phyloP scores from a whole-genome alignment of 2,113 vertebrate genomes.

The Axis porcinus region DNA sequence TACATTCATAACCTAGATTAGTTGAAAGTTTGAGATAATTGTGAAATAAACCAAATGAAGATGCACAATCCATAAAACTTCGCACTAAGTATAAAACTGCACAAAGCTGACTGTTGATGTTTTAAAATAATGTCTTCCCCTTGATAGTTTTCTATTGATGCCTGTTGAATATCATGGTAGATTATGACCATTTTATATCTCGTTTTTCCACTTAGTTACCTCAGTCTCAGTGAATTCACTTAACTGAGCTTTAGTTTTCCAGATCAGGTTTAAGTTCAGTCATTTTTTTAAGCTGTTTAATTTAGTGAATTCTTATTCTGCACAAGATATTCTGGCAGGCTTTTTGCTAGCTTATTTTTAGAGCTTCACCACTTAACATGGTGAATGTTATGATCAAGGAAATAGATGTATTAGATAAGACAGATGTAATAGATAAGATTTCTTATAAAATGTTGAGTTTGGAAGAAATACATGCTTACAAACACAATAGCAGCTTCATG shows the following conservation, averaged over 20 bases:
- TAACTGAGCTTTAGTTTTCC: not conserved
- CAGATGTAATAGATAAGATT: not conserved
- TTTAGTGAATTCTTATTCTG: slow-evolving; percentile 6
- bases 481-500: not conserved
- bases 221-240: not conserved
- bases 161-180: not conserved
- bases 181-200: not conserved
- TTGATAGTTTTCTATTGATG: not conserved
- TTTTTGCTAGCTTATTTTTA: slow-evolving; percentile 20
- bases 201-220: not conserved
- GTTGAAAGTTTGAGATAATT: slow-evolving; percentile 6
- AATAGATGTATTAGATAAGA: not conserved
- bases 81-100: not conserved
- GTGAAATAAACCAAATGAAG: slow-evolving; percentile 6
- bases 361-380: not conserved
- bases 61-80: not conserved
- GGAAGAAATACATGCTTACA: not conserved
- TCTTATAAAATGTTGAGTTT: not conserved
- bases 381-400: slow-evolving; percentile 11
- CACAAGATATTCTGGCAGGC: not conserved
- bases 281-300: not conserved
- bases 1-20: not conserved
- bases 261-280: not conserved
- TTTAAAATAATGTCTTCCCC: not conserved
- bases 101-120: not conserved